Evolutionary conservation across 2,888 invertebrate genomes (phyloP), one percentile per base, ranked within the genome.

Genomic region (Corythucha ciliata): DNA sequence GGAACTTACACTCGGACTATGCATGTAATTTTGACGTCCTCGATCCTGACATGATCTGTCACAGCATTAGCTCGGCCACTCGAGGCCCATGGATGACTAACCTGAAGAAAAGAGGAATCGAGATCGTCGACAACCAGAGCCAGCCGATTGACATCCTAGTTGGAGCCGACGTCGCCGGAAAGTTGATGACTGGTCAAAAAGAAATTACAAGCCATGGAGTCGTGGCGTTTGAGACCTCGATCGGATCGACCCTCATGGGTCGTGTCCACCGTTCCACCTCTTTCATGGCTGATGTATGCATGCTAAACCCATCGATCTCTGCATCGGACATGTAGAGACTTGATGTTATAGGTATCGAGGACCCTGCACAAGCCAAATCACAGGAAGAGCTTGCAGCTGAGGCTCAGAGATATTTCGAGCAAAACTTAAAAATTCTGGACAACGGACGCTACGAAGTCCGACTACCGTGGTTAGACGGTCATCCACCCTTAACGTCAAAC

Each of bases 391-490:
- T 25, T 25, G 36, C 29, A 8, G 52, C 48, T 7, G 48, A 27
- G 0, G 42, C 52, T 2, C 33, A 32, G 18, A 25, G 42, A 37
- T 36, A 57, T 18, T 59, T 59, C 46, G 14, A 36, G 5, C 33
- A 59, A 12, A 67, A 63, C 0, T 60, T 65, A 3, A 44, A 6
- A 1, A 39, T 60, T 1, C 60, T 62, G 25, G 37, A 54, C 3
- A 58, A 63, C 10, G 61, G 63, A 4, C 56, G 65, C 2, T 68
- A 65, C 54, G 63, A 63, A 47, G 63, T 66, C 2, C 34, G 49
- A 20, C 54, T 66, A 10, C 65, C 66, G 7, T 65, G 64, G 64
- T 57, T 61, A 16, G 61, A 63, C 14, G 61, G 59, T 40, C 64
- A 65, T 52, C 62, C 63, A 1, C 62, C 60, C 4, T 39, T 67